Base-by-base conservation (phyloP, 2,797 vertebrate genomes). In the Valencia hispanica region DNA sequence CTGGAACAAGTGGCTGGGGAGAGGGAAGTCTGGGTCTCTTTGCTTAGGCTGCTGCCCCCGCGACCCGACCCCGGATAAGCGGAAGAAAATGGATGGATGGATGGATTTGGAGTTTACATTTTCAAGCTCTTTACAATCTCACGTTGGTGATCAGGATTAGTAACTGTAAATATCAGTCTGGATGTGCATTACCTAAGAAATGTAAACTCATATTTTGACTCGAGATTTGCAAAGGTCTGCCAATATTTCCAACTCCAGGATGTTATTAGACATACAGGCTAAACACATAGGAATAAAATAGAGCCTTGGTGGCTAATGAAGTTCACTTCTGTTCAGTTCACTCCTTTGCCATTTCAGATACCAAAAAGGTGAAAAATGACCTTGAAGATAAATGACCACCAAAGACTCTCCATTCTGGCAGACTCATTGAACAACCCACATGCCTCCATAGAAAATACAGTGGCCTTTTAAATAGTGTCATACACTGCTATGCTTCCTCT, bases 341-440 rank as follows among this genome's bases (percentile, higher is more conserved):
- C 36, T 39, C 36, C 25, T 41, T 41, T 0, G 5, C 63, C 12
- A 41, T 66, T 66, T 15, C 20, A 7, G 11, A 36, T 65, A 3
- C 20, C 18, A 36, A 66, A 66, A 41, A 41, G 8, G 11, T 25
- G 11, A 9, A 66, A 66, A 63, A 15, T 43, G 41, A 10, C 41
- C 41, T 8, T 8, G 41, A 43, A 43, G 41, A 7, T 43, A 36
- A 63, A 36, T 63, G 3, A 63, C 65, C 65, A 43, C 22, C 39
- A 7, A 68, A 7, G 65, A 68, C 65, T 65, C 36, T 66, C 5
- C 0, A 39, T 12, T 41, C 11, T 39, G 36, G 20, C 34, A 41
- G 63, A n/a, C 22, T 41, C 43, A 68, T 68, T 68, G 36, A 68
- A 68, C 65, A 41, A 43, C 11, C 65, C 36, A 43, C 36, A 68